Base-by-base conservation (phyloP, 1,140 invertebrate genomes). In the Bombus vancouverensis region DNA sequence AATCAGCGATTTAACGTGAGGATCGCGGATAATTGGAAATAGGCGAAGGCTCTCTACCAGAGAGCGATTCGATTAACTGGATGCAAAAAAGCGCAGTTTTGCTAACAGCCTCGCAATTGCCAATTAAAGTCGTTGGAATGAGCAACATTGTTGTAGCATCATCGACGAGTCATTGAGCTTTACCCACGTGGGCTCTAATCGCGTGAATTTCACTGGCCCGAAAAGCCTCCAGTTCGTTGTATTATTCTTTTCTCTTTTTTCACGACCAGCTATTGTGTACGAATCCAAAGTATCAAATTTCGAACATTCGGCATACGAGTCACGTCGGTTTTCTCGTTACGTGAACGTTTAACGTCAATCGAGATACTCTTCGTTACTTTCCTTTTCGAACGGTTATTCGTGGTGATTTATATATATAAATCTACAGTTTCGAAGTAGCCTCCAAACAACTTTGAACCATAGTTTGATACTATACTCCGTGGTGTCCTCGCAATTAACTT, bases 51-150 rank as follows among this genome's bases (percentile, higher is more conserved):
- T 42, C 65, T 42, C 47, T 22, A 71, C n/a, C 65, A 74, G 39
- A 57, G 37, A 22, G 47, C 74, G 82, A 71, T 84, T 84, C 82
- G 82, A 84, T 84, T 84, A 79, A 79, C 66, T 53, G 39, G 79
- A 84, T 84, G 78, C 62, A 79, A 84, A 84, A 84, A 71, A 68
- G 66, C 66, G 18, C 39, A n/a, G 57, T 76, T 72, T 84, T 71
- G 76, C 82, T 76, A 79, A 62, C 53, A 25, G 75, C 47, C 53
- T 28, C 25, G 53, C 71, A 84, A 84, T 84, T 79, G 82, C 25
- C 82, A 84, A 84, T 84, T 84, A 84, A 84, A 79, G 75, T 84
- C 75, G 53, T 13, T 22, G 75, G 53, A 72, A 85, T 71, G 76
- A 85, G 77, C 77, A 80, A 80, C 83, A 84, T 85, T 80, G 77